A percentile compares a stretch with the other conserved stretches of the same genome.
Evolutionary conservation across 2,113 vertebrate species (phyloP).

Genomic region (Phalacrocorax brasilianus): DNA sequence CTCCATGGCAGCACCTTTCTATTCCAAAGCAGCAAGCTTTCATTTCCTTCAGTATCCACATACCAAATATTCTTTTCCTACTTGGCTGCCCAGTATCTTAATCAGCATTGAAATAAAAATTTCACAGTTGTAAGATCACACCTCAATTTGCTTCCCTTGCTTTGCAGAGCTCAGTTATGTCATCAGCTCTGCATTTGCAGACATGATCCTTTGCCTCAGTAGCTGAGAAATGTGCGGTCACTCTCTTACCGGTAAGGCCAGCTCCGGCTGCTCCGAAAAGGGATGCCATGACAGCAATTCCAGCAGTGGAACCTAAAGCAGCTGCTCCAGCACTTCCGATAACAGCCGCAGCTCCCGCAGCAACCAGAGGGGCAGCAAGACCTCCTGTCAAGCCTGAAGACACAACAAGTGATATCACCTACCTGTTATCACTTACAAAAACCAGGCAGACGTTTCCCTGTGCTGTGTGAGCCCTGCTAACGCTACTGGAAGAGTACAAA

Average conservation of each 20-base stretch:
- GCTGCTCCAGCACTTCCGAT: slow-evolving; percentile 93
- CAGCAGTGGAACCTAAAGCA: slow-evolving; percentile 86
- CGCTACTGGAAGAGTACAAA: not conserved
- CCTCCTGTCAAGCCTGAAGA: slow-evolving; percentile 91
- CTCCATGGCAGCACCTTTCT: not conserved
- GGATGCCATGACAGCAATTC: slow-evolving; percentile 93
- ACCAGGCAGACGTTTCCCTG: not conserved
- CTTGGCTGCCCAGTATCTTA: not conserved
- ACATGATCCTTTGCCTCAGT: not conserved
- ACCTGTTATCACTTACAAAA: not conserved
- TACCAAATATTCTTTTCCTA: not conserved
- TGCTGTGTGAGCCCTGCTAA: not conserved
- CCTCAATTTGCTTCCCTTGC: not conserved
- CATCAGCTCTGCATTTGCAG: not conserved
- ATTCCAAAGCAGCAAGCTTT: not conserved
- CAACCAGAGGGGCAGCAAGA: slow-evolving; percentile 91
- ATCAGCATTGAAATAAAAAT: not conserved
- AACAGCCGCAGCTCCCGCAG: slow-evolving; percentile 85
- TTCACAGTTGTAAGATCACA: not conserved
- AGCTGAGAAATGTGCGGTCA: not conserved
- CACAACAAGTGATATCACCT: not conserved
- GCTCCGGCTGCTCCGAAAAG: slow-evolving; percentile 95
- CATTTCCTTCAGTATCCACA: not conserved
- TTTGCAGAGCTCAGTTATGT: not conserved
- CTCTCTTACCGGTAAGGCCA: slow-evolving; percentile 85